Evolutionary conservation across 35 echinoderm and acorn worm species (phyloP).

Genomic region (Anneissia japonica): DNA sequence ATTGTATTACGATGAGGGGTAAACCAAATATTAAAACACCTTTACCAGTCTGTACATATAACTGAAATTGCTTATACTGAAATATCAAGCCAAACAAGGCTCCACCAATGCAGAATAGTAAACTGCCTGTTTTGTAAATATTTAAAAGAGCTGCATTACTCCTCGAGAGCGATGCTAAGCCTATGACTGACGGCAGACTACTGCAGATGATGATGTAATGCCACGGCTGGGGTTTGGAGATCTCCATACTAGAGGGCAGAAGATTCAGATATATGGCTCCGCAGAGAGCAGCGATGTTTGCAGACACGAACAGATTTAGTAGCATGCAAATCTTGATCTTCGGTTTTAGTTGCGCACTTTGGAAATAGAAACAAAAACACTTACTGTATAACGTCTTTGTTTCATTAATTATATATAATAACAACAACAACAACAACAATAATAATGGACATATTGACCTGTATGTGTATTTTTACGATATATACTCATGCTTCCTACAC

Average conservation of each 20-base stretch:
- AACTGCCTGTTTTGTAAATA: slow-evolving; percentile 24
- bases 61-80: slow-evolving; percentile 8
- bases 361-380: neutral
- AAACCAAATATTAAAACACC: neutral
- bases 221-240: neutral
- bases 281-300: neutral
- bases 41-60: neutral
- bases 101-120: slow-evolving; percentile 34
- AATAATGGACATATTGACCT: too few relatives aligned
- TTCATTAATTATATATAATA: too few relatives aligned
- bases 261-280: slow-evolving; percentile 7
- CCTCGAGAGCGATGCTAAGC: slow-evolving; percentile 31
- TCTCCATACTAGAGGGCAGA: neutral
- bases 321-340: slow-evolving; percentile 19
- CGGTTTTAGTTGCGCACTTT: neutral
- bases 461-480: too few relatives aligned
- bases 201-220: slow-evolving; percentile 17
- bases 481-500: too few relatives aligned
- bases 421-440: too few relatives aligned
- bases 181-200: slow-evolving; percentile 5
- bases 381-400: neutral
- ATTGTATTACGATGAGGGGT: neutral
- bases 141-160: slow-evolving; percentile 24
- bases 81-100: slow-evolving; percentile 6
- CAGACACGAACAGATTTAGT: neutral